phyloP scores from a whole-genome alignment of 2,113 vertebrate genomes.

The Lepus americanus region DNA sequence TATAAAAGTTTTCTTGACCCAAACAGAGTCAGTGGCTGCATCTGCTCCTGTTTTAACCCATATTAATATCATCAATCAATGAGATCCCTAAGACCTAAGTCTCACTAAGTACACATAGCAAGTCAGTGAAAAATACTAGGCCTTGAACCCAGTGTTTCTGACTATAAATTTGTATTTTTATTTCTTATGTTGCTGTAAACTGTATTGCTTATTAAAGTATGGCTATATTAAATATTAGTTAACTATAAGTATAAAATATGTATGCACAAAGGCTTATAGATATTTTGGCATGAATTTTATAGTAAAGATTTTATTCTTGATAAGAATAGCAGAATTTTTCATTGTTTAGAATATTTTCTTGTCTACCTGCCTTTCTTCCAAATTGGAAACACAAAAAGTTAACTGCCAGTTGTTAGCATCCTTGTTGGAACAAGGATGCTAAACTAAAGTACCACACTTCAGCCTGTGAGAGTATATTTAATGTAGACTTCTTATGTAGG shows the following conservation, averaged over 20 bases:
- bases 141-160: slow-evolving; percentile 30
- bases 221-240: slow-evolving; percentile 12
- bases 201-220: slow-evolving; percentile 20
- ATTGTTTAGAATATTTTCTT: slow-evolving; percentile 37
- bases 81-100: not conserved
- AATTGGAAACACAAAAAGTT: not conserved
- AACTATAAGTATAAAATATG: not conserved
- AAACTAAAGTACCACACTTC: not conserved
- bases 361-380: not conserved
- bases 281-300: slow-evolving; percentile 28
- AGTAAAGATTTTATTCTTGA: slow-evolving; percentile 44
- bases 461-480: not conserved
- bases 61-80: not conserved
- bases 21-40: not conserved
- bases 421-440: slow-evolving; percentile 14
- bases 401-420: not conserved
- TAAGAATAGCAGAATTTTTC: slow-evolving; percentile 42
- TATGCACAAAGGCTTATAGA: not conserved
- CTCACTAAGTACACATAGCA: not conserved
- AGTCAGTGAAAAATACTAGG: slow-evolving; percentile 22
- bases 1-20: not conserved
- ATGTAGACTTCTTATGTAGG: not conserved
- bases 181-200: slow-evolving; percentile 28
- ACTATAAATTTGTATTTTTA: not conserved
- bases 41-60: not conserved